phyloP scores from a whole-genome alignment of 1,140 invertebrate genomes.

The Probaryconus sp. region DNA sequence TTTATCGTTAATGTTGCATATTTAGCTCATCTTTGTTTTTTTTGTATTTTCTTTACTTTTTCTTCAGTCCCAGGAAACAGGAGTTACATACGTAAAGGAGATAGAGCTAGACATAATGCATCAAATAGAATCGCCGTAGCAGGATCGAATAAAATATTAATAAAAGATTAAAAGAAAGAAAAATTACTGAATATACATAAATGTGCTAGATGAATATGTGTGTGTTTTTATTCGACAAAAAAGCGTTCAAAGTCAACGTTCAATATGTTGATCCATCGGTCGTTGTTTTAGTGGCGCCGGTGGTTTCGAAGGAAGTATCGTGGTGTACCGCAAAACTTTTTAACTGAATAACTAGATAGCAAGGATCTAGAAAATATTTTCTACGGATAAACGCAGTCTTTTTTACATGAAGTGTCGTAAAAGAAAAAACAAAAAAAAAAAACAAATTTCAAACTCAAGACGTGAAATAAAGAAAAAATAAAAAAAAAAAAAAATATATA shows the following conservation, averaged over 20 bases:
- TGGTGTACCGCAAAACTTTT: conserved; percentile 46
- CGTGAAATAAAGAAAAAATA: conserved; percentile 11
- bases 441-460: conserved; percentile 10
- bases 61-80: not conserved
- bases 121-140: conserved; percentile 73
- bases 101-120: too few species aligned
- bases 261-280: conserved; percentile 19
- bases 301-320: conserved; percentile 17
- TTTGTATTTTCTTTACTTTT: not conserved
- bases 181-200: conserved; percentile 54
- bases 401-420: conserved; percentile 62
- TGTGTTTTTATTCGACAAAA: conserved; percentile 75
- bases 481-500: conserved; percentile 21
- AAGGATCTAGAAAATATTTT: conserved; percentile 70
- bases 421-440: conserved; percentile 21
- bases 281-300: conserved; percentile 2
- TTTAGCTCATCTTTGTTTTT: too few species aligned
- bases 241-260: conserved; percentile 53
- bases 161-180: not conserved
- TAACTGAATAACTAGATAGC: conserved; percentile 61
- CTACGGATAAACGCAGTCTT: conserved; percentile 65
- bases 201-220: conserved; percentile 73
- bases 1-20: too few species aligned
- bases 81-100: conserved; percentile 23
- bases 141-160: conserved; percentile 53